phyloP scores from a whole-genome alignment of 1,140 invertebrate species.

The Globodera rostochiensis region DNA sequence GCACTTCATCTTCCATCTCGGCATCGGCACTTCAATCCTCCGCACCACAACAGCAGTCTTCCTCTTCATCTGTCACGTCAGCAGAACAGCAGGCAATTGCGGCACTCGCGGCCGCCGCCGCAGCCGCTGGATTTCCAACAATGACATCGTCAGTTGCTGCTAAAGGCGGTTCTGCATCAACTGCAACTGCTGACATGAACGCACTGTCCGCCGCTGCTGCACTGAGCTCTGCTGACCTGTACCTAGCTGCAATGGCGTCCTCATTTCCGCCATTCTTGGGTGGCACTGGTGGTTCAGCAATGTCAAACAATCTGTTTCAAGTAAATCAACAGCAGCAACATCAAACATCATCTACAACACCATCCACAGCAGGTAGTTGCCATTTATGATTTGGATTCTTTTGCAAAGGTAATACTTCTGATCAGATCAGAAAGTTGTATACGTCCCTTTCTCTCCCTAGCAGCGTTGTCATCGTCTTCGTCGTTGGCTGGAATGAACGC shows the following conservation, averaged over 20 bases:
- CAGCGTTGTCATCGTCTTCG: constrained; percentile 5
- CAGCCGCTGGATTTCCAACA: neutral
- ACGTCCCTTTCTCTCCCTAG: no score
- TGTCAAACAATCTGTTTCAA: no score
- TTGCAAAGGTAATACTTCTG: no score
- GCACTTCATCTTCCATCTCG: neutral
- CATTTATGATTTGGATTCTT: no score
- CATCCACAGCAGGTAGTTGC: no score
- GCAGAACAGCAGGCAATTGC: constrained; percentile 6
- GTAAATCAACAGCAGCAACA: no score
- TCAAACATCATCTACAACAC: no score
- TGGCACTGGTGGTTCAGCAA: neutral
- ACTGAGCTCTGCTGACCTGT: constrained; percentile 3
- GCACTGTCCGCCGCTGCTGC: constrained; percentile 5
- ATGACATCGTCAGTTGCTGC: neutral
- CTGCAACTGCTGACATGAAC: neutral
- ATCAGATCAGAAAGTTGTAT: no score
- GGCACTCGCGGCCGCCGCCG: constrained; percentile 14
- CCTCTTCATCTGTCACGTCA: neutral
- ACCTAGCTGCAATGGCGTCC: constrained; percentile 13
- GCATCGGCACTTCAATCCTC: neutral
- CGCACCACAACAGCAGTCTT: neutral
- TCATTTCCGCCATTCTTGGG: constrained; percentile 1
- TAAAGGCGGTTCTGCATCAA: neutral
- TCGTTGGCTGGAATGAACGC: constrained; percentile 6